Evolutionary conservation across 2,113 vertebrate species (phyloP).

Genomic region (Coptodon bakossiorum): DNA sequence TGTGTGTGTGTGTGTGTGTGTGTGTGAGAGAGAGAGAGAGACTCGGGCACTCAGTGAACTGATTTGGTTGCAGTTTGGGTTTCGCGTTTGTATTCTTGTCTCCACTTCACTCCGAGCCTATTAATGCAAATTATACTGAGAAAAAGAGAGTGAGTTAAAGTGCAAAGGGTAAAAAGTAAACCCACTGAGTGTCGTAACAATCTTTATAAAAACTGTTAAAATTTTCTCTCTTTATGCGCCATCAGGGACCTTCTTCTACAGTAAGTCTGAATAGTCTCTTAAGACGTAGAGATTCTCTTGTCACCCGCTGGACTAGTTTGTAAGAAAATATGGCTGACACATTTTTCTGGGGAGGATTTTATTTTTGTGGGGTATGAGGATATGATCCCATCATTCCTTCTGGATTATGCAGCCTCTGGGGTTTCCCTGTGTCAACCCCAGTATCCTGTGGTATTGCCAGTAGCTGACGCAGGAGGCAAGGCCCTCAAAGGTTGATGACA

Average conservation of each 20-base stretch:
- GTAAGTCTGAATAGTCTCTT: neutral
- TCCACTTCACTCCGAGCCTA: constrained; percentile 16
- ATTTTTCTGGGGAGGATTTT: neutral
- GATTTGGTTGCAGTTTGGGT: constrained; percentile 12
- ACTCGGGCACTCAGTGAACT: neutral
- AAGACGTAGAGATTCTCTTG: neutral
- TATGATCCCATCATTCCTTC: constrained; percentile 38
- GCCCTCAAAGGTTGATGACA: constrained; percentile 48
- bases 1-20: neutral
- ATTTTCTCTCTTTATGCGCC: neutral
- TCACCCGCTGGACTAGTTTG: neutral
- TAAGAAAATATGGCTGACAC: neutral
- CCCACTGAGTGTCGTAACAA: neutral
- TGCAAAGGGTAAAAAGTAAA: constrained; percentile 36
- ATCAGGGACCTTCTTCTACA: neutral
- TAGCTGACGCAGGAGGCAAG: constrained; percentile 30
- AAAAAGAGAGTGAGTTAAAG: constrained; percentile 18
- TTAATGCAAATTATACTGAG: constrained; percentile 44
- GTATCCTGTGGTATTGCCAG: constrained; percentile 43
- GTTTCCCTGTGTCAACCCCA: constrained; percentile 26
- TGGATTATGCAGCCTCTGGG: constrained; percentile 24
- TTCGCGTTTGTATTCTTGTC: constrained; percentile 12
- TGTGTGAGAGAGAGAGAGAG: neutral
- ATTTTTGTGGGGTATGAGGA: constrained; percentile 11
- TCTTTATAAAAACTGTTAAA: neutral